phyloP scores from a whole-genome alignment of 2,888 invertebrate genomes.

The Sarcophaga variegata region DNA sequence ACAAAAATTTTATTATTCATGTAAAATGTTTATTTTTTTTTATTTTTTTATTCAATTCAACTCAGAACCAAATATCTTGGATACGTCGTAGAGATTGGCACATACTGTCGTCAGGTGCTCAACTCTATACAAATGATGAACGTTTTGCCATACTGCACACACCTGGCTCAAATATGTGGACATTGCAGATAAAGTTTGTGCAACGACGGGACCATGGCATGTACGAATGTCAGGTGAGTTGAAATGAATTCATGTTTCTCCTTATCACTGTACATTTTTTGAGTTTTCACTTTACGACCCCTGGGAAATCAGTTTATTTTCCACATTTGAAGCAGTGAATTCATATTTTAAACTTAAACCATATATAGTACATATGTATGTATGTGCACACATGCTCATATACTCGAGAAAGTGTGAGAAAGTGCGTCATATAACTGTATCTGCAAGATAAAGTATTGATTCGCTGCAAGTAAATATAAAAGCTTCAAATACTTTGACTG shows the following conservation, averaged over 20 bases:
- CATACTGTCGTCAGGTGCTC: conserved; percentile 94
- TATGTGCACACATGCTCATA: background rate
- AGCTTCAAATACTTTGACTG: too few species aligned
- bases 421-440: too few species aligned
- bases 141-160: conserved; percentile 91
- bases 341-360: background rate
- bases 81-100: conserved; percentile 96
- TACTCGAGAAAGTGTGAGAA: background rate
- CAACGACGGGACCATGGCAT: conserved; percentile 96
- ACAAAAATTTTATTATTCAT: conserved; percentile 15
- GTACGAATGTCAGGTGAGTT: conserved; percentile 94
- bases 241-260: conserved; percentile 25
- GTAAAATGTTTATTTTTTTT: conserved; percentile 12
- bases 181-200: conserved; percentile 95
- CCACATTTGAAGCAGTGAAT: background rate
- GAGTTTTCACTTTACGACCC: conserved; percentile 55
- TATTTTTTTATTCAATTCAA: conserved; percentile 40
- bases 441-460: too few species aligned
- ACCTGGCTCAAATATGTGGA: conserved; percentile 96
- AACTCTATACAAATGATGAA: conserved; percentile 95
- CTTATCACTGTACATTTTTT: conserved; percentile 23
- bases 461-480: too few species aligned
- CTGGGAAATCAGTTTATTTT: conserved; percentile 50
- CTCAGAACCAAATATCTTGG: conserved; percentile 92
- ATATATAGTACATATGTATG: background rate